Evolutionary conservation across 1,140 invertebrate species (phyloP), one percentile per base, ranked within the genome.

Genomic region (Palaemon carinicauda): DNA sequence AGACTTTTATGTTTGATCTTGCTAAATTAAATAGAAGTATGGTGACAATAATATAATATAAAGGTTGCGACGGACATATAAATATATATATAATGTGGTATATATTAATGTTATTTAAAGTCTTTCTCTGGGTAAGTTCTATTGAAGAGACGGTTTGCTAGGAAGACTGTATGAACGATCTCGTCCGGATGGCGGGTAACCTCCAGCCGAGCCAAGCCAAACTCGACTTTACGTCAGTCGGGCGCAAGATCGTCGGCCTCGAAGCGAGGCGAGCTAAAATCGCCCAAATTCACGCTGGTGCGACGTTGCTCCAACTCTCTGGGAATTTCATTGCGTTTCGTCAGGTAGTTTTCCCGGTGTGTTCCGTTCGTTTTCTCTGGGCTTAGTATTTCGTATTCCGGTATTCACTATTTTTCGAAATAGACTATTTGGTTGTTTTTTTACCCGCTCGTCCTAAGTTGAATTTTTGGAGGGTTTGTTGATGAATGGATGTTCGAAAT

Each of bases 101-200:
- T 69, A 69, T 69, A 69, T 69, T 69, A 69, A 69, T 69, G 65
- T 69, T 69, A 69, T 69, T 69, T 69, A 69, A 31, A 69, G 65
- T 31, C 65, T 69, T 31, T 69, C 65, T 27, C 24, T 41, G 65
- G 29, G 65, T 69, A 69, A 69, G 65, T 69, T 69, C 65, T 69
- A 69, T 69, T 69, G 65, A 69, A 69, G 65, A 69, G 65, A 69
- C 65, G 65, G 65, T 69, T 69, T 31, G 65, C 65, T 24, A 69
- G 65, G 24, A 69, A 69, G 65, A 69, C 24, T 69, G 65, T 69
- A 69, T 69, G 65, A 69, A 69, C 65, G 24, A 31, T 24, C 29
- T 14, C 65, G 65, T 27, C 65, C n/a, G 24, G n/a, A 31, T 27
- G 24, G 65, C 14, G 65, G 24, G 65, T 15, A 69, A 69, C 24